These are phyloP conservation scores for Syngnathus rostellatus DNA, from an alignment of 2,797 vertebrate genomes.

Conservation along the genomic window DNA sequence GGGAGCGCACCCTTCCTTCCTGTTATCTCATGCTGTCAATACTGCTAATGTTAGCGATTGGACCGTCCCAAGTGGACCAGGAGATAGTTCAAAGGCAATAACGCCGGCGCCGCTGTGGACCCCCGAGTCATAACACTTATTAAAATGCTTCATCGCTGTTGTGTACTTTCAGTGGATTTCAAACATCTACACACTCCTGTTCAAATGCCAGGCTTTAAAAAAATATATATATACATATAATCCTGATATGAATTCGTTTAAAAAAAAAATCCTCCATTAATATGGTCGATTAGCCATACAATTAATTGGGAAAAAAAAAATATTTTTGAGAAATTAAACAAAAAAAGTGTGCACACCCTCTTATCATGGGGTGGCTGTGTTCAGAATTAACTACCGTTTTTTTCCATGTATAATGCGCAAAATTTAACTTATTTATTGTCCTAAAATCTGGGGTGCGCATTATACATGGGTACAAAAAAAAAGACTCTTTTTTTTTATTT, in stretches of 20 bases:
- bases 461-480: no score
- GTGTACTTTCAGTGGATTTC: background rate
- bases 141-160: background rate
- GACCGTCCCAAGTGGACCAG: background rate
- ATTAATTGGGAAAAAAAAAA: background rate
- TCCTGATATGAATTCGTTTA: background rate
- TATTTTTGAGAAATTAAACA: background rate
- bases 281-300: background rate
- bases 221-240: background rate
- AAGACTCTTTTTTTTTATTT: no score
- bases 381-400: no score
- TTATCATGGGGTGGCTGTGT: no score
- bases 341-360: background rate
- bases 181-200: background rate
- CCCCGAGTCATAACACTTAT: background rate
- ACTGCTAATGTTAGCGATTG: constrained; percentile 2
- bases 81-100: constrained; percentile 2
- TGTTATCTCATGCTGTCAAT: constrained; percentile 47
- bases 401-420: no score
- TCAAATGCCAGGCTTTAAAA: background rate
- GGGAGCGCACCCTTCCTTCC: constrained; percentile 60
- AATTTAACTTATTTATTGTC: no score
- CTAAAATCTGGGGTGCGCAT: no score
- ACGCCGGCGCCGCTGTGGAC: background rate
- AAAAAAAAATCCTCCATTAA: no score